Evolutionary conservation across 2,888 invertebrate species (phyloP), one percentile per base, ranked within the genome.

Genomic region (Athripsodes cinereus): DNA sequence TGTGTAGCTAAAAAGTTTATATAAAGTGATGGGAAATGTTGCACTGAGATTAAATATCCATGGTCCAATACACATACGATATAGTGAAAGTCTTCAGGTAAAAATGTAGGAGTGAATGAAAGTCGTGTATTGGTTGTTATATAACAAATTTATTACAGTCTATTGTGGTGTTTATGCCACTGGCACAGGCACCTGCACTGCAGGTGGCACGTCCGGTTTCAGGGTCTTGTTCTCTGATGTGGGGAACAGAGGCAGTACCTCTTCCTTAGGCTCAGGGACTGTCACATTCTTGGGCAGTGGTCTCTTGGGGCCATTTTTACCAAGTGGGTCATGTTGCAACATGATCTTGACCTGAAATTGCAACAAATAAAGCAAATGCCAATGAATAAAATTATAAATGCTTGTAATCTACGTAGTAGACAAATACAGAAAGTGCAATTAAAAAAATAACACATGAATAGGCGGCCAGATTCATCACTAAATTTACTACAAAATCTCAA

Each of bases 271-370:
- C 76, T 98, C 97, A 59, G 92, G 90, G 66, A 99, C 97, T 68
- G 89, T 87, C 65, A 99, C 96, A 75, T 96, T 92, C 76, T 99
- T 99, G 52, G 99, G 99, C 70, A 99, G 85, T 3, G 97, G 97
- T 74, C 90, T 90, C 84, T 96, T 96, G 65, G 98, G 98, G 55
- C 98, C 99, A 69, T 87, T 92, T 81, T 98, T 97, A 75, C 98
- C 98, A 73, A 88, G 88, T 62, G 95, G 90, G 81, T 99, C 99
- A 86, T 94, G 96, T 46, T 97, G 97, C 77, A 99, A 86, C 99
- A 99, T 99, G 76, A 99, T 99, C 79, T 99, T 99, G 1, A 96
- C 92, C 81, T 92, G 87, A 65, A 84, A 84, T 22, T n/a, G n/a
- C n/a, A 8, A 46, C 6, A 46, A 46, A 16, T 11, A 46, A 18